These are phyloP conservation scores for Poeciliopsis gracilis DNA, from an alignment of 2,797 vertebrate species.

Conservation along the genomic window DNA sequence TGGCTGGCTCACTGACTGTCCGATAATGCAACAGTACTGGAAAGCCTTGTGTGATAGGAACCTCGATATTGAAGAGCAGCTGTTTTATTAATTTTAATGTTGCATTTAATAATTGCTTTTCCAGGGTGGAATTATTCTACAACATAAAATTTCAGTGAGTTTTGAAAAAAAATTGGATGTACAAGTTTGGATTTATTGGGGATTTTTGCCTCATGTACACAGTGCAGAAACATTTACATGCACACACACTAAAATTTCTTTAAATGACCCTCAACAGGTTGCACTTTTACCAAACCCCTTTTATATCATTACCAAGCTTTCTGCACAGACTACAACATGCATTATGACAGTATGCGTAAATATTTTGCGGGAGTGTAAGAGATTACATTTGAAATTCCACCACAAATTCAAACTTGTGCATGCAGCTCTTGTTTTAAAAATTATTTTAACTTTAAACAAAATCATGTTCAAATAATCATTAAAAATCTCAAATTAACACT, in stretches of 20 bases:
- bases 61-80: too few relatives aligned
- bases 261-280: neutral
- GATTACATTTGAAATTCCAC: neutral
- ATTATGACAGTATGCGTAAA: neutral
- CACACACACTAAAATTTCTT: neutral
- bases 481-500: neutral
- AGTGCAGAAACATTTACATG: neutral
- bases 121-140: neutral
- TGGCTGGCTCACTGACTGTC: too few relatives aligned
- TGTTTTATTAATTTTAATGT: neutral
- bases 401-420: neutral
- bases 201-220: neutral
- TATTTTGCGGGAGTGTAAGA: neutral
- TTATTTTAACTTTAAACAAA: neutral
- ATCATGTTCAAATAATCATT: neutral
- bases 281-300: neutral
- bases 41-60: too few relatives aligned
- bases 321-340: neutral
- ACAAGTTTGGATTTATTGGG: slow-evolving; percentile 1
- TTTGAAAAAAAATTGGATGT: neutral
- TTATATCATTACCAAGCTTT: neutral
- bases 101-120: neutral
- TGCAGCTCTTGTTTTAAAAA: neutral
- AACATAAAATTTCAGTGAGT: neutral
- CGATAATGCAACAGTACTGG: too few relatives aligned